Base-by-base conservation (phyloP, 2,797 vertebrate genomes). In the Eurystomus glaucurus region DNA sequence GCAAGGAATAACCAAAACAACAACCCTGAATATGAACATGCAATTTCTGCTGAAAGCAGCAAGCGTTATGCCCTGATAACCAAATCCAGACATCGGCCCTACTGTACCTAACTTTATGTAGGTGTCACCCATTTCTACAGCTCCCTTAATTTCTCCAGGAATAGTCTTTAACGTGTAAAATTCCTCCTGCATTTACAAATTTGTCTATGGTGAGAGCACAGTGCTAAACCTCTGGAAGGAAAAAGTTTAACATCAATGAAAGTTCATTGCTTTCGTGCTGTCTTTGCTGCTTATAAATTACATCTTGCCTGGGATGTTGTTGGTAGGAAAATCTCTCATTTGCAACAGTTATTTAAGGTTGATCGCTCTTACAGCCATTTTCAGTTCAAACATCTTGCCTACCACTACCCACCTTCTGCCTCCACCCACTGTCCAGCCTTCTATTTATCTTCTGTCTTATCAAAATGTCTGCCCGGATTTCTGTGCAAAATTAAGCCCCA, bases 21-120 rank as follows among this genome's bases (percentile, higher is more conserved):
- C 0, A 0, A n/a, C 26, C 50, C 87, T 61, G 61, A 65, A 46
- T 58, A 31, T 29, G 20, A 79, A 61, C 9, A 0, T 39, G 10
- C 26, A 33, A 35, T 80, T 69, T 81, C 58, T 76, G 10, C 66
- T 66, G 39, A n/a, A 13, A 79, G 12, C 41, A 46, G 50, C 0
- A 0, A 84, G n/a, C 16, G 7, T 46, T 8, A 4, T 51, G 62
- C 43, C 48, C 71, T 62, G 23, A 60, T 45, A 76, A 79, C 29
- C 29, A 58, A 76, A 69, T 85, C 31, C 68, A 60, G 68, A 22
- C 4, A 6, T 37, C 0, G 0, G 35, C 71, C 43, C 51, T 51
- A 8, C 2, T 14, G 10, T 29, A 26, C 25, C 46, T 82, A 4
- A 21, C 46, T 87, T 46, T 35, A 13, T 57, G 31, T 69, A 35